A percentile compares a stretch with the other conserved stretches of the same genome.
Evolutionary conservation across 1,140 invertebrate species (phyloP).

Genomic region (Sesamia nonagrioides): DNA sequence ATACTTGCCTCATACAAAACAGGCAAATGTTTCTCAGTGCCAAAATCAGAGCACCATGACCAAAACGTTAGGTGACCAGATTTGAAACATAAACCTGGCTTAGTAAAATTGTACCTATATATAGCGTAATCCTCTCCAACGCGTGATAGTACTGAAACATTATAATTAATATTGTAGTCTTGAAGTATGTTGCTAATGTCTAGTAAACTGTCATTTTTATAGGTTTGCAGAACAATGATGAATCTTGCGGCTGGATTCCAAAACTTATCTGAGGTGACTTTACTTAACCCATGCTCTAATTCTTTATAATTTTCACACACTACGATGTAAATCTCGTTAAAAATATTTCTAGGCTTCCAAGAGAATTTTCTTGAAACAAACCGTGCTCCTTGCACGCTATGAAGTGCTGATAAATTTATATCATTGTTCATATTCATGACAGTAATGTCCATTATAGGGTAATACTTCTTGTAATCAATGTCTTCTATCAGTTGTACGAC

Average conservation of each 20-base stretch:
- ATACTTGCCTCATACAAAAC: conserved; percentile 14
- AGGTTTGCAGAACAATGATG: conserved; percentile 48
- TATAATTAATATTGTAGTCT: conserved; percentile 7
- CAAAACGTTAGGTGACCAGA: neutral
- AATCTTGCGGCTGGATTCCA: conserved; percentile 60
- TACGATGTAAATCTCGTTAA: conserved; percentile 50
- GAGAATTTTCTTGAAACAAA: conserved; percentile 50
- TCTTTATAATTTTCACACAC: conserved; percentile 41
- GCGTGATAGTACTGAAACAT: neutral
- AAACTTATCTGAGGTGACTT: conserved; percentile 45
- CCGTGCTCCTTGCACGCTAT: conserved; percentile 32
- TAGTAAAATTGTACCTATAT: conserved; percentile 14
- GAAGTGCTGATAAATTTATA: conserved; percentile 26
- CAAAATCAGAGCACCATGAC: conserved; percentile 13
- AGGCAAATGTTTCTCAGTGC: conserved; percentile 3
- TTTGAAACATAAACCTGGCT: neutral
- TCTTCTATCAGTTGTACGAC: conserved; percentile 13
- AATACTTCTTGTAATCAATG: conserved; percentile 8
- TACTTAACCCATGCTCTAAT: conserved; percentile 41
- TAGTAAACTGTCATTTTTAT: neutral
- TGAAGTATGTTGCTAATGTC: neutral
- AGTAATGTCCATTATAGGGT: conserved; percentile 27
- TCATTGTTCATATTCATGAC: conserved; percentile 48
- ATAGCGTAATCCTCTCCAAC: neutral
- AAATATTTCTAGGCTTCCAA: conserved; percentile 28